Evolutionary conservation across 2,113 vertebrate species (phyloP).

Genomic region (Xenus cinereus): DNA sequence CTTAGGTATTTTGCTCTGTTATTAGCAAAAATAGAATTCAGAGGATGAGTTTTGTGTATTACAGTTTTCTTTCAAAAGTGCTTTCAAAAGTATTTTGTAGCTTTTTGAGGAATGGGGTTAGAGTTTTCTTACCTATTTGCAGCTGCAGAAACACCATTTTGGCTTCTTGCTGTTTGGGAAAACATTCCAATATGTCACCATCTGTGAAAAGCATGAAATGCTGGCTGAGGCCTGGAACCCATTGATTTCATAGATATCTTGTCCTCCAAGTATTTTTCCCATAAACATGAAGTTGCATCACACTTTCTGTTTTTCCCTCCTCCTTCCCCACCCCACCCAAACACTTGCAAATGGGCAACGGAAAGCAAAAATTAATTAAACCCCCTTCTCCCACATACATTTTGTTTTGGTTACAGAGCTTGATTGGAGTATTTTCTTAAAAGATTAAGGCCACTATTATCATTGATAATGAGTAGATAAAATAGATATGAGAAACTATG

Average conservation of each 20-base stretch:
- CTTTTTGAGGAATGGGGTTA: background rate
- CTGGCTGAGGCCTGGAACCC: slow-evolving; percentile 58
- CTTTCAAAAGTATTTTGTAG: background rate
- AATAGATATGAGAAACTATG: slow-evolving; percentile 17
- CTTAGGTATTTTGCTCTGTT: background rate
- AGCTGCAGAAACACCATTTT: slow-evolving; percentile 60
- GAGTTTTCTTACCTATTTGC: slow-evolving; percentile 46
- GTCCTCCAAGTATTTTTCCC: slow-evolving; percentile 46
- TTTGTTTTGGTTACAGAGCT: background rate
- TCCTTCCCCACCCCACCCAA: background rate
- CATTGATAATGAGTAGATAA: slow-evolving; percentile 1
- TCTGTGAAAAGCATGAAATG: slow-evolving; percentile 70
- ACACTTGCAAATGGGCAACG: background rate
- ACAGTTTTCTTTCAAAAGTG: background rate
- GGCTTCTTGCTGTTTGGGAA: slow-evolving; percentile 71
- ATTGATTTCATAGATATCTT: slow-evolving; percentile 64
- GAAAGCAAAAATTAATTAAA: slow-evolving; percentile 18
- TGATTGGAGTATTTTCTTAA: background rate
- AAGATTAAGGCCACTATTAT: slow-evolving; percentile 2
- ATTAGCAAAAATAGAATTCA: background rate
- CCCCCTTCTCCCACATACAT: background rate
- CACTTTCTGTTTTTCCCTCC: background rate
- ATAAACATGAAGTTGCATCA: slow-evolving; percentile 45
- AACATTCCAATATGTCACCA: slow-evolving; percentile 70
- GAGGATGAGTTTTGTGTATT: background rate